phyloP scores from a whole-genome alignment of 1,140 invertebrate genomes.

The Drosophila kurseongensis region DNA sequence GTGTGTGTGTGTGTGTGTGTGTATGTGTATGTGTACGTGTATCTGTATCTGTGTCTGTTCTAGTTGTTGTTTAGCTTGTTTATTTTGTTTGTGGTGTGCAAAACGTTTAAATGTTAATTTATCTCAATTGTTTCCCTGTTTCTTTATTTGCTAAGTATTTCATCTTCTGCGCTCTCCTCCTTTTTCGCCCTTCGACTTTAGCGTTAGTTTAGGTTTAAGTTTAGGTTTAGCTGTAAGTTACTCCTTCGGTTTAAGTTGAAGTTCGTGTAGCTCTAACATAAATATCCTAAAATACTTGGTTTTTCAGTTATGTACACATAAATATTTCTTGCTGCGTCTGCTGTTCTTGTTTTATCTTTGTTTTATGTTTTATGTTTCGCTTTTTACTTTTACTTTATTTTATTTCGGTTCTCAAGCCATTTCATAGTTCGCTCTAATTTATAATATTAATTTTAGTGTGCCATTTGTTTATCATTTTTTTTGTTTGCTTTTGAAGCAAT shows the following conservation, averaged over 20 bases:
- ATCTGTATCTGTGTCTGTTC: conserved; percentile 21
- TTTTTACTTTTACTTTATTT: conserved; percentile 9
- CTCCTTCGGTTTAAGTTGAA: conserved; percentile 40
- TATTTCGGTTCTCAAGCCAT: conserved; percentile 53
- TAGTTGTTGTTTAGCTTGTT: conserved; percentile 38
- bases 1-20: background rate
- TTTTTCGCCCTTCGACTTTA: conserved; percentile 32
- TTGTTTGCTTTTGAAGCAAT: conserved; percentile 79
- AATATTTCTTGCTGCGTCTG: conserved; percentile 48
- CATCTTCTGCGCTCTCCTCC: conserved; percentile 14
- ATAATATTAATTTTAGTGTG: conserved; percentile 59
- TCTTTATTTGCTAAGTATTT: conserved; percentile 81
- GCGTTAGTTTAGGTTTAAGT: conserved; percentile 37
- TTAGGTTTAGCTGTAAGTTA: conserved; percentile 41
- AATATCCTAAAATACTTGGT: conserved; percentile 75
- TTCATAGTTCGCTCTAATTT: conserved; percentile 47
- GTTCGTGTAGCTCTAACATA: conserved; percentile 72
- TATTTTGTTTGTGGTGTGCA: conserved; percentile 56
- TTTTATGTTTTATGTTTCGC: too few species aligned
- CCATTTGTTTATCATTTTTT: conserved; percentile 46
- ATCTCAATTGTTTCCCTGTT: conserved; percentile 83
- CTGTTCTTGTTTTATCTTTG: conserved; percentile 18
- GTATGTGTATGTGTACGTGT: conserved; percentile 18
- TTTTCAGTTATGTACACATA: conserved; percentile 58
- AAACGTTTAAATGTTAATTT: conserved; percentile 81